Evolutionary conservation across 2,888 invertebrate genomes (phyloP).

Genomic region (Brachyptera putata): DNA sequence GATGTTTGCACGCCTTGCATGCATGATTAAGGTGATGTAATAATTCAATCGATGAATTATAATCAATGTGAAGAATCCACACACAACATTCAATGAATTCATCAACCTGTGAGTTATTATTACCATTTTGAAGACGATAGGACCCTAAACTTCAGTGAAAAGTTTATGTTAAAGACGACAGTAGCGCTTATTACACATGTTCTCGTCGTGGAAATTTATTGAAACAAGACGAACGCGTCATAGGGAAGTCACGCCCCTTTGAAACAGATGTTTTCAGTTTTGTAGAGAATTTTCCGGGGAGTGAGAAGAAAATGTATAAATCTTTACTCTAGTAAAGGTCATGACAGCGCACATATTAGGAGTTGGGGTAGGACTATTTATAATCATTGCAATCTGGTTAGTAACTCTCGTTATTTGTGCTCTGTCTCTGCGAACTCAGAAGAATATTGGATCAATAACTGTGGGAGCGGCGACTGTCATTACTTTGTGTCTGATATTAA

Average conservation of each 20-base stretch:
- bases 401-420: constrained; percentile 59
- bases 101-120: not conserved
- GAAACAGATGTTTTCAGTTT: no score
- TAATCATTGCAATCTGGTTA: constrained; percentile 61
- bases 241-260: no score
- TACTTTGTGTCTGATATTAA: constrained; percentile 55
- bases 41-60: no score
- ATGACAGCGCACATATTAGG: constrained; percentile 46
- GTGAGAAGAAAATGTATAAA: constrained; percentile 34
- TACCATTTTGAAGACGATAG: not conserved
- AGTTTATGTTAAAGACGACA: not conserved
- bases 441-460: constrained; percentile 59
- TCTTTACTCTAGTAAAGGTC: constrained; percentile 33
- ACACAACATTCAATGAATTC: no score
- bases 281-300: no score
- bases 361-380: constrained; percentile 63
- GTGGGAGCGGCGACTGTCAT: constrained; percentile 52
- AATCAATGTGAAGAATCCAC: no score
- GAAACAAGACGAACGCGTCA: not conserved
- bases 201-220: no score
- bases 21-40: no score
- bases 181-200: no score
- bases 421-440: constrained; percentile 60
- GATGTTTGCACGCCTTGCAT: no score
- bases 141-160: not conserved